Evolutionary conservation across 1,140 invertebrate species (phyloP).

Genomic region (Periplaneta americana): DNA sequence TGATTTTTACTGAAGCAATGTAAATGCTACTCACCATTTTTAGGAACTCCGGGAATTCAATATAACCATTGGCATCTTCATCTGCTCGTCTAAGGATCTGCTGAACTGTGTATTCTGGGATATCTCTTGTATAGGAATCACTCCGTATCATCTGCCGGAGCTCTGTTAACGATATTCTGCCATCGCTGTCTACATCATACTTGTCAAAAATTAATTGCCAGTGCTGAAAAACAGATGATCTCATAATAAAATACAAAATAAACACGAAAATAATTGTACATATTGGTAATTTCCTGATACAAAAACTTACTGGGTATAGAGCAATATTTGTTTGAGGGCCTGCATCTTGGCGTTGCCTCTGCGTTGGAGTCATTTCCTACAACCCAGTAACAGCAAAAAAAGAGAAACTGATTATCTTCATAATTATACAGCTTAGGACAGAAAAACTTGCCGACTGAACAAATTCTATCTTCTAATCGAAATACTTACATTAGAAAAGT

Average conservation of each 20-base stretch:
- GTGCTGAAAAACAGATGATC: conserved; percentile 33
- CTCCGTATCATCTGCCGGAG: conserved; percentile 59
- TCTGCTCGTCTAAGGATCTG: conserved; percentile 67
- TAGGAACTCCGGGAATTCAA: conserved; percentile 76
- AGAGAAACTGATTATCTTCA: neutral
- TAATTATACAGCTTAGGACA: no score
- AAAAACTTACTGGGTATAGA: neutral
- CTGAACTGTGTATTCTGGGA: conserved; percentile 63
- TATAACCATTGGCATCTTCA: conserved; percentile 60
- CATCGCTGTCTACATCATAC: conserved; percentile 70
- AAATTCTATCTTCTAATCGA: no score
- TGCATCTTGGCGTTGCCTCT: neutral
- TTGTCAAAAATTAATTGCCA: conserved; percentile 48
- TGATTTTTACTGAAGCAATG: no score
- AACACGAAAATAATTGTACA: neutral
- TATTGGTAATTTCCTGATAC: neutral
- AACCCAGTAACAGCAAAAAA: neutral
- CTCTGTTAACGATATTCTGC: conserved; percentile 62
- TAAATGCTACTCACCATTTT: conserved; percentile 63
- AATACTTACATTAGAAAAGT: no score
- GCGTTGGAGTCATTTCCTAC: neutral
- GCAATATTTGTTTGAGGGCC: neutral
- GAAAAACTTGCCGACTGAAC: no score
- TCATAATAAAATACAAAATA: neutral
- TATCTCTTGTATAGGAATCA: conserved; percentile 56